phyloP scores from a whole-genome alignment of 1,140 invertebrate species.

The Elymnias hypermnestra region DNA sequence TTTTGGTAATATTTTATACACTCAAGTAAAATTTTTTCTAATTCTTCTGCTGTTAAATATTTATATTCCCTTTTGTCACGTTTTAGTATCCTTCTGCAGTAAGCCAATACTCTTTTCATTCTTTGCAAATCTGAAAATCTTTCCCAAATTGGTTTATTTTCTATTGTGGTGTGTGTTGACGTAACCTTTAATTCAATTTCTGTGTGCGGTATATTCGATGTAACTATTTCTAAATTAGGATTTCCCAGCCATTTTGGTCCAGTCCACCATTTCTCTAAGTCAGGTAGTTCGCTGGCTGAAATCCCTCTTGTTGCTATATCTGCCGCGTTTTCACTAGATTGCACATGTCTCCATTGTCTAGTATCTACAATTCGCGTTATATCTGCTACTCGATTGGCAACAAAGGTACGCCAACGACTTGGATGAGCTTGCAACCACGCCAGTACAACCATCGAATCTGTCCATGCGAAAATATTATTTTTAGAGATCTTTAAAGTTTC shows the following conservation, averaged over 20 bases:
- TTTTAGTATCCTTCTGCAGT: constrained; percentile 22
- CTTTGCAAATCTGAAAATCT: constrained; percentile 22
- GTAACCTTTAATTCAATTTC: constrained; percentile 18
- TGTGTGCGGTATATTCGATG: constrained; percentile 15
- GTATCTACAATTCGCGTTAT: too few species aligned
- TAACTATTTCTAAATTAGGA: neutral
- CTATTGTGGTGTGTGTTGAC: constrained; percentile 1
- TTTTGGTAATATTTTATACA: constrained; percentile 22
- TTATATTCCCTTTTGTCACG: constrained; percentile 1
- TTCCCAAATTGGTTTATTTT: constrained; percentile 18
- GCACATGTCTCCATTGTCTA: too few species aligned
- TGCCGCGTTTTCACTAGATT: too few species aligned
- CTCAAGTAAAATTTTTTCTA: constrained; percentile 11
- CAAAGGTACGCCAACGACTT: too few species aligned
- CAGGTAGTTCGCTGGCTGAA: too few species aligned
- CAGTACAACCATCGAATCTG: too few species aligned
- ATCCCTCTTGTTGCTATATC: neutral
- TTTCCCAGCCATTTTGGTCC: constrained; percentile 21
- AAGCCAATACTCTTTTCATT: constrained; percentile 27
- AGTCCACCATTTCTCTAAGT: constrained; percentile 14
- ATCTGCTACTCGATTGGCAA: too few species aligned
- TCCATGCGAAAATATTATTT: too few species aligned
- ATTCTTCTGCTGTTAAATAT: constrained; percentile 12
- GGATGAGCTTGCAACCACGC: too few species aligned
- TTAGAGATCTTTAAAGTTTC: too few species aligned